Conservation (phyloP, 2,797 vertebrate genomes). For the Myiotriccus ornatus region DNA sequence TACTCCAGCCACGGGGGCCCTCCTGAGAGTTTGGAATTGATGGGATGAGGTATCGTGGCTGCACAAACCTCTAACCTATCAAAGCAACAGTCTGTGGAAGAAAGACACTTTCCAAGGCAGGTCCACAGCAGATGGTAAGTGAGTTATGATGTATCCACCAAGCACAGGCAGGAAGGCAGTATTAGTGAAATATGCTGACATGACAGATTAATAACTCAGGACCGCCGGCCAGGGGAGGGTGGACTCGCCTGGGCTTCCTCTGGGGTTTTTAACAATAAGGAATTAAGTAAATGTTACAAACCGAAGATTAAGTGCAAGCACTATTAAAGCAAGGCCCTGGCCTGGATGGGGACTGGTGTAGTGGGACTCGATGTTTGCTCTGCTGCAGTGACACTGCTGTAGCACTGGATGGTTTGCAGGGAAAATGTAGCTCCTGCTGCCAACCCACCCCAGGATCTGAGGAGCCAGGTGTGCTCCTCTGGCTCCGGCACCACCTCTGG, state of each 20-base stretch:
- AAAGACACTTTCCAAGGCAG: neutral
- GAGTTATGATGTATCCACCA: conserved; percentile 2
- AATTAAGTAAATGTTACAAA: conserved; percentile 38
- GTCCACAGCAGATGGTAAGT: conserved; percentile 47
- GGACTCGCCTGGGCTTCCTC: neutral
- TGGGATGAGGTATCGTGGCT: neutral
- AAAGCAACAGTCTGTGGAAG: conserved; percentile 25
- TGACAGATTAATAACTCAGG: conserved; percentile 40
- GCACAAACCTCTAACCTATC: conserved; percentile 36
- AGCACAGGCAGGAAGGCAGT: neutral
- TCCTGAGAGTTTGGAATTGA: neutral
- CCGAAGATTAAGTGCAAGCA: neutral
- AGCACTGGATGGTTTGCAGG: neutral
- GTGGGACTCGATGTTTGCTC: neutral
- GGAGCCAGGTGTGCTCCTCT: neutral
- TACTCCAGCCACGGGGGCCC: neutral
- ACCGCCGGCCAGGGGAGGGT: neutral
- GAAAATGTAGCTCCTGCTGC: neutral
- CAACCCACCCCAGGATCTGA: neutral
- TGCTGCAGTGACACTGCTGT: neutral
- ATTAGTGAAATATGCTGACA: conserved; percentile 47
- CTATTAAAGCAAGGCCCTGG: neutral
- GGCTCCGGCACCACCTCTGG: neutral
- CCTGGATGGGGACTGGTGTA: neutral
- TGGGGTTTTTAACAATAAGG: conserved; percentile 9